These are phyloP conservation scores for Lepas anatifera DNA, from an alignment of 2,888 invertebrate genomes.

Conservation along the genomic window DNA sequence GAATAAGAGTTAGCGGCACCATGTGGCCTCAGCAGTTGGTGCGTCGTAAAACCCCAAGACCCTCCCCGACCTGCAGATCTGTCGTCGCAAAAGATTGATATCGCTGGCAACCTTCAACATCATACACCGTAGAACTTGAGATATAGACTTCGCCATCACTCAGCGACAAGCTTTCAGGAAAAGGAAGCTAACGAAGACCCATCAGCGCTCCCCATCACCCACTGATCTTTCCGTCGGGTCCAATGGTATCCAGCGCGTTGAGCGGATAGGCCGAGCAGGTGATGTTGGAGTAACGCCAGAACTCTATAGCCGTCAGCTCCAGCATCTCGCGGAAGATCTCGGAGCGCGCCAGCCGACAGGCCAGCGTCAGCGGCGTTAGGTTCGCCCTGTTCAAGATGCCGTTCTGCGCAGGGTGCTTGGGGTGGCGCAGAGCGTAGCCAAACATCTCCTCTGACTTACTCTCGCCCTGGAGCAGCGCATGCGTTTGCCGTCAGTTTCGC, in stretches of 20 bases:
- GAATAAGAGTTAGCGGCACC: too few species aligned
- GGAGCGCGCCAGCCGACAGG: conserved; percentile 90
- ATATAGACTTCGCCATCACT: too few species aligned
- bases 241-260: conserved; percentile 86
- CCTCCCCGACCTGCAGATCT: too few species aligned
- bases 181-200: too few species aligned
- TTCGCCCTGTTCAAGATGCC: conserved; percentile 79
- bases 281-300: conserved; percentile 98
- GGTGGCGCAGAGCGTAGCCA: conserved; percentile 91
- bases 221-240: conserved; percentile 93
- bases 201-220: too few species aligned
- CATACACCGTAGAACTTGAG: too few species aligned
- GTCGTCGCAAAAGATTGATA: too few species aligned
- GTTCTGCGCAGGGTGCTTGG: conserved; percentile 81
- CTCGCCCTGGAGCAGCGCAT: background rate
- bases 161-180: too few species aligned
- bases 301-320: conserved; percentile 85
- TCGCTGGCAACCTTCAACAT: too few species aligned
- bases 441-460: conserved; percentile 73
- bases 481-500: too few species aligned
- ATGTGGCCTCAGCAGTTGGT: too few species aligned
- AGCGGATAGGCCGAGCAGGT: conserved; percentile 96
- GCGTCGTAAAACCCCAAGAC: too few species aligned
- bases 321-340: conserved; percentile 97
- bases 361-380: conserved; percentile 86